Base-by-base conservation (phyloP, 2,888 invertebrate species). In the Magallana nippona region DNA sequence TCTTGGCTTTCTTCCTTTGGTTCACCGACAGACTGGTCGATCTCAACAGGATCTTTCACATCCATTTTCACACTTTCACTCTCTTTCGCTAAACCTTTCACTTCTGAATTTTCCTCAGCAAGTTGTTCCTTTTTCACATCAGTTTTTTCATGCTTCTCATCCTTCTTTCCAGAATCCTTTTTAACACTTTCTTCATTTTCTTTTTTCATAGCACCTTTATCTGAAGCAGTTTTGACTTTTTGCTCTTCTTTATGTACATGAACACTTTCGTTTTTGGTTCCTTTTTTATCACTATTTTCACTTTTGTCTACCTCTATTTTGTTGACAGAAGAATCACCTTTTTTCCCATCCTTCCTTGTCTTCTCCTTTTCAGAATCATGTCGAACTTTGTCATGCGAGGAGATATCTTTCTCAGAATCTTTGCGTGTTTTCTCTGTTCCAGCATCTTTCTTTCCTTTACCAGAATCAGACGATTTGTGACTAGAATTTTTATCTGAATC, bases 281-380 rank as follows among this genome's bases (percentile, higher is more conserved):
- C 79, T 1, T 44, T 22, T 56, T 83, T 83, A 79, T 79, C 83
- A 63, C 63, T 79, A 10, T 60, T 77, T 58, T 56, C 77, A 55
- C 63, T 10, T 13, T 79, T 55, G 15, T 79, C 32, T 11, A 22
- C 57, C 19, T 55, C 22, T n/a, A 55, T 32, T 32, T 83, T 55
- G 13, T 19, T 22, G 11, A 79, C 78, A 56, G 32, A 22, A 56
- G 32, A 22, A 22, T 15, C 57, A 57, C 56, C 15, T 78, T 55
- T 78, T 32, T 80, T 80, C 17, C 15, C 58, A 56, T 71, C 71
- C 15, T 32, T 63, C 22, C n/a, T n/a, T 8, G 55, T 63, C 62
- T 62, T 63, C 13, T 55, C 44, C 27, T 55, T 55, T 10, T 55
- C 32, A n/a, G 71, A 17, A 55, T n/a, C 60, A 80, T 60, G 71